Base-by-base conservation (phyloP, 2,113 vertebrate genomes). In the Eolophus roseicapilla region DNA sequence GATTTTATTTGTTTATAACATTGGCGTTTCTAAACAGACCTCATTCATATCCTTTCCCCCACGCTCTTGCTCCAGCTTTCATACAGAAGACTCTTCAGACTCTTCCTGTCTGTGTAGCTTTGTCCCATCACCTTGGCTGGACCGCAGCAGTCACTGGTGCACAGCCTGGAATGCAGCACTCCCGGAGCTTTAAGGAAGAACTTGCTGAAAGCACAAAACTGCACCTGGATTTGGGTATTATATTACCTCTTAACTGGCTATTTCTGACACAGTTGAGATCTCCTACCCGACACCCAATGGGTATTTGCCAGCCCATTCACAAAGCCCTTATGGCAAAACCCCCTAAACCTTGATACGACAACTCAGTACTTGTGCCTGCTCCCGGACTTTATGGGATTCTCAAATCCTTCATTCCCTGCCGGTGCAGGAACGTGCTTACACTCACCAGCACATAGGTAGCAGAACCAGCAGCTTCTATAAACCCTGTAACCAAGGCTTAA, bases 231-330 rank as follows among this genome's bases (percentile, higher is more conserved):
- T 29, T 49, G 39, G 39, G 43, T 35, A 12, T 37, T 87, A 0
- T 2, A 3, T 67, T 35, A 15, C 41, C 19, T n/a, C 69, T 59
- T 16, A 17, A 24, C 8, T 46, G 12, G 4, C 59, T 50, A 1
- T 41, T 39, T 46, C 79, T 39, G 31, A 39, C 3, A 39, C 6
- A 13, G 43, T 5, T 33, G 67, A 60, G 47, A 11, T 43, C 31
- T 85, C 60, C 59, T 7, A 4, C n/a, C 18, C 3, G 3, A 2
- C 27, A 49, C 23, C 31, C 70, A 20, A 9, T 0, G 3, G 65
- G 28, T 16, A 31, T 49, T 63, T 78, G 31, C 37, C 88, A 71
- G 35, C 14, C 50, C 39, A 1, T 46, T 53, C 49, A 29, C 33
- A 63, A 49, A 85, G 35, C 23, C 41, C 46, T 81, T 7, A 19